Evolutionary conservation across 2,113 vertebrate species (phyloP).

Genomic region (Morone saxatilis): DNA sequence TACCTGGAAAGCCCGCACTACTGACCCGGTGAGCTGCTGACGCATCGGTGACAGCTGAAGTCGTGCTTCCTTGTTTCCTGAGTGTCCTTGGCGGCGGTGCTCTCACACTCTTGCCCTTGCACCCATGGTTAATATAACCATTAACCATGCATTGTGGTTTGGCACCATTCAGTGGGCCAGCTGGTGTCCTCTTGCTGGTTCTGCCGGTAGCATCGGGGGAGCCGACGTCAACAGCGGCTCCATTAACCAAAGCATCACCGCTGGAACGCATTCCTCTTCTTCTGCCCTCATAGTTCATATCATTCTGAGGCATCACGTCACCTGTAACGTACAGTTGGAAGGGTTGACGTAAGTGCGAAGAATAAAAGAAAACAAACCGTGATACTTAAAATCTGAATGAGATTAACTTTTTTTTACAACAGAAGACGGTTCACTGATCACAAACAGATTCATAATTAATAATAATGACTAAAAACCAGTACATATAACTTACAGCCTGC

Average conservation of each 20-base stretch:
- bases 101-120: background rate
- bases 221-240: background rate
- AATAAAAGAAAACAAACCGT: background rate
- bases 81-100: background rate
- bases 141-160: slow-evolving; percentile 24
- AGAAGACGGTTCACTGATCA: no score
- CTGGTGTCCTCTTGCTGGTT: background rate
- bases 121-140: slow-evolving; percentile 31
- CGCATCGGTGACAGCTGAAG: background rate
- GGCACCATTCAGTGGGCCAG: background rate
- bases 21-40: background rate
- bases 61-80: background rate
- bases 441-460: background rate
- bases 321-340: slow-evolving; percentile 24
- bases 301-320: slow-evolving; percentile 54
- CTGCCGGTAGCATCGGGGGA: background rate
- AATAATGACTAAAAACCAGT: background rate
- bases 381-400: no score
- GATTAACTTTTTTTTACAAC: no score
- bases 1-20: background rate
- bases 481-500: background rate
- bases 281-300: background rate
- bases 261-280: background rate
- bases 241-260: slow-evolving; percentile 32
- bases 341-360: background rate